These are phyloP conservation scores for Numida meleagris DNA, from an alignment of 2,113 vertebrate genomes.

Conservation along the genomic window DNA sequence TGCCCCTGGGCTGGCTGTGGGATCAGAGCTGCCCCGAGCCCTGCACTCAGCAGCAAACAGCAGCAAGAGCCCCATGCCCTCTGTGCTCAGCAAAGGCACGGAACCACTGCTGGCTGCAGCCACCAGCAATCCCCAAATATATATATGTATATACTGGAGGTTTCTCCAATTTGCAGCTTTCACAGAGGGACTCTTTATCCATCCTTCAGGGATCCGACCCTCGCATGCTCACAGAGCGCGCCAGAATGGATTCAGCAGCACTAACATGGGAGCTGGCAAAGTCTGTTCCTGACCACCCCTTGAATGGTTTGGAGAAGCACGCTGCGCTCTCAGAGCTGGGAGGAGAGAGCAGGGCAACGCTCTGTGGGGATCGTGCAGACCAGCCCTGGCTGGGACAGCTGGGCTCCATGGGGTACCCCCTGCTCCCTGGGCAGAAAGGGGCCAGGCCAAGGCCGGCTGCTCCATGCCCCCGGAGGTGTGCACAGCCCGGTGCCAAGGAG, in stretches of 20 bases:
- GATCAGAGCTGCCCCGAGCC: not conserved
- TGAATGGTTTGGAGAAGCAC: rapidly evolving
- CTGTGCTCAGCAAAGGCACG: not conserved
- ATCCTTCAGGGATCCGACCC: not conserved
- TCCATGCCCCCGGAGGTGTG: rapidly evolving
- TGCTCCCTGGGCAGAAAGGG: too few relatives aligned
- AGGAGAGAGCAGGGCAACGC: not conserved
- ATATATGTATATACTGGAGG: not conserved
- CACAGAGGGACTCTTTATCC: not conserved
- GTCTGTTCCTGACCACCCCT: not conserved
- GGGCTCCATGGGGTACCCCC: not conserved
- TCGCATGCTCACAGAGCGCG: not conserved
- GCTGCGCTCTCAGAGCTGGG: not conserved
- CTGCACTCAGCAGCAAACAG: not conserved
- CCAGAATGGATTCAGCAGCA: not conserved
- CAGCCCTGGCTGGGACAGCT: rapidly evolving
- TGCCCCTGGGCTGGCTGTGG: not conserved
- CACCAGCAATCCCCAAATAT: not conserved
- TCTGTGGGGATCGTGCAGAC: rapidly evolving
- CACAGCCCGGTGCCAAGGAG: not conserved
- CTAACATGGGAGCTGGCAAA: not conserved
- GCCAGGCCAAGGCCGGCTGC: too few relatives aligned
- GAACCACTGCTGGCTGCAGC: not conserved
- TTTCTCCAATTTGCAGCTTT: not conserved
- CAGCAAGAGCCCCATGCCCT: too few relatives aligned